Conservation (phyloP, 2,888 invertebrate genomes). For the Lysandra coridon region DNA sequence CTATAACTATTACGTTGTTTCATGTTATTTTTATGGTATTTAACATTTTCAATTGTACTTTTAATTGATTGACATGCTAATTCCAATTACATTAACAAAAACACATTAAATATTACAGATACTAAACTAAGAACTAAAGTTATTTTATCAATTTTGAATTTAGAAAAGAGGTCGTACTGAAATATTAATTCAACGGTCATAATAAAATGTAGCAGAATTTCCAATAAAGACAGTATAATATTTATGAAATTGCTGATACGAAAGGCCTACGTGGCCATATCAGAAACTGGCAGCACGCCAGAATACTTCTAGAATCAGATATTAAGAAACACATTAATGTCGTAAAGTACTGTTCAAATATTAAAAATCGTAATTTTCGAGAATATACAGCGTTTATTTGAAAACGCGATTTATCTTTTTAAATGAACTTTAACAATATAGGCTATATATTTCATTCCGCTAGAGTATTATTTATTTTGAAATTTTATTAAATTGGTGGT, state of each 20-base stretch:
- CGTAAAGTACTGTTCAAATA: constrained; percentile 16
- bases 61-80: too few relatives aligned
- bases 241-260: constrained; percentile 47
- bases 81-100: too few relatives aligned
- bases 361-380: constrained; percentile 21
- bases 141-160: background rate
- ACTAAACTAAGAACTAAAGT: too few relatives aligned
- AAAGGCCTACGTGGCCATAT: constrained; percentile 55
- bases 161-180: background rate
- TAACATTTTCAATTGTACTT: too few relatives aligned
- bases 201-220: constrained; percentile 23
- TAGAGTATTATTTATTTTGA: too few relatives aligned
- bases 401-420: background rate
- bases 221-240: constrained; percentile 31
- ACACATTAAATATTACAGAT: too few relatives aligned
- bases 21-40: too few relatives aligned
- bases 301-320: constrained; percentile 26
- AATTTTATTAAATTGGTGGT: too few relatives aligned
- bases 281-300: constrained; percentile 43
- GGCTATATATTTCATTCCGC: background rate
- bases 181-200: background rate
- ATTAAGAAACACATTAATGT: constrained; percentile 28
- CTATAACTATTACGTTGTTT: too few relatives aligned
- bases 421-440: background rate
- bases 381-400: background rate